Base-by-base conservation (phyloP, 2,113 vertebrate genomes). In the Patagioenas fasciata region DNA sequence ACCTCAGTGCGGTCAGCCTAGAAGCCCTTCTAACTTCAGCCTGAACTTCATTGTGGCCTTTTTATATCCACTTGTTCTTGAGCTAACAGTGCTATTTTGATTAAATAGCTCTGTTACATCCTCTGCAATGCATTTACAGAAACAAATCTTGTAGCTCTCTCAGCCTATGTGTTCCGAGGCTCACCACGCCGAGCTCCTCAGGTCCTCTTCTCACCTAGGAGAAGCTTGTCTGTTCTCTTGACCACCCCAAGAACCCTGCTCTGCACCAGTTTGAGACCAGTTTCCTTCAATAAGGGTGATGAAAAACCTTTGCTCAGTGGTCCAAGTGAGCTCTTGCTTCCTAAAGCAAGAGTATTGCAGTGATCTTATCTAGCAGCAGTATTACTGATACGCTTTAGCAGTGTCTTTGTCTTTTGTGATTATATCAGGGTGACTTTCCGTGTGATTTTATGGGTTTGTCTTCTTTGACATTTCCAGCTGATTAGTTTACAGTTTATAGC, bases 21-120 rank as follows among this genome's bases (percentile, higher is more conserved):
- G 83, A 90, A 83, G 83, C 64, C 60, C 82, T 65, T 83, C 72
- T 71, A 50, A 69, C 57, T 95, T 92, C 72, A 91, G 77, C 66
- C 57, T 89, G 44, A 86, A 29, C 91, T 91, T 92, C 44, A 31
- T n/a, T 87, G 78, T 79, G 89, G 69, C 61, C 66, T 92, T 48
- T 95, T 95, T 92, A 81, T 89, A 87, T 75, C 57, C 86, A 85
- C 78, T 96, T 92, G 65, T 95, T 93, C 83, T 81, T 60, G 47
- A 87, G 69, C 84, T 72, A 92, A 60, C 69, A 48, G 28, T 89
- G 47, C 66, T 50, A 48, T 86, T 94, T 88, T 86, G 51, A 57
- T 78, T 82, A 67, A 88, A 61, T 48, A 77, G 60, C 28, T 90
- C 58, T 85, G 80, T 48, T 80, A 28, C 61, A 86, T 79, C 60